A percentile compares a stretch with the other conserved stretches of the same genome.
Evolutionary conservation across 2,797 vertebrate genomes (phyloP).

Genomic region (Alosa sapidissima): DNA sequence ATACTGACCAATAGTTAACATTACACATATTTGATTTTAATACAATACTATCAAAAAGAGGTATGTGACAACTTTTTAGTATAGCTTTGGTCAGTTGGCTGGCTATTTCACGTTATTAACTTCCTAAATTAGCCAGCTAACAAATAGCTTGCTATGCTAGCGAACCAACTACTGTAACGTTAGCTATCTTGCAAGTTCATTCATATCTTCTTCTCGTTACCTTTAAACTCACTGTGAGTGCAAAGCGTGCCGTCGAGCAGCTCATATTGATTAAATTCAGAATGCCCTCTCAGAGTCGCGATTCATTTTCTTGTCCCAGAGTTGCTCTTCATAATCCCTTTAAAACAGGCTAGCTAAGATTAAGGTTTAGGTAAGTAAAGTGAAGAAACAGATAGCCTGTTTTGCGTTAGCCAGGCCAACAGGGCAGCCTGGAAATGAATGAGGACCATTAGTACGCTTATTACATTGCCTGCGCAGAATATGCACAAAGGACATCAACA

Average conservation of each 20-base stretch:
- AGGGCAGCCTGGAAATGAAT: not conserved
- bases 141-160: slow-evolving; percentile 8
- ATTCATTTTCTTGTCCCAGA: not conserved
- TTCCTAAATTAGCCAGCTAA: slow-evolving; percentile 13
- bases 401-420: not conserved
- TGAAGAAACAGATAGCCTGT: not conserved
- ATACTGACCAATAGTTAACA: not conserved
- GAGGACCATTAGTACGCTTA: slow-evolving; percentile 19
- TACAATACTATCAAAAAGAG: not conserved
- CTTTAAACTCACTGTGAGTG: not conserved
- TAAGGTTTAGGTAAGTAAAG: not conserved
- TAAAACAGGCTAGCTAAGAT: not conserved
- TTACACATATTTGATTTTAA: not conserved
- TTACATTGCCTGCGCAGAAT: slow-evolving; percentile 7
- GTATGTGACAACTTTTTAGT: not conserved
- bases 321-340: not conserved
- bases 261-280: not conserved
- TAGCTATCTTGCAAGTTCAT: slow-evolving; percentile 1
- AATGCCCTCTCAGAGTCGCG: not conserved
- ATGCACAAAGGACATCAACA: not conserved
- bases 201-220: not conserved
- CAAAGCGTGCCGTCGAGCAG: not conserved
- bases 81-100: not conserved
- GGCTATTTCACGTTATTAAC: not conserved
- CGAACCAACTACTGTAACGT: not conserved